Conservation (phyloP, 2,113 vertebrate species). For the Stegostoma tigrinum region DNA sequence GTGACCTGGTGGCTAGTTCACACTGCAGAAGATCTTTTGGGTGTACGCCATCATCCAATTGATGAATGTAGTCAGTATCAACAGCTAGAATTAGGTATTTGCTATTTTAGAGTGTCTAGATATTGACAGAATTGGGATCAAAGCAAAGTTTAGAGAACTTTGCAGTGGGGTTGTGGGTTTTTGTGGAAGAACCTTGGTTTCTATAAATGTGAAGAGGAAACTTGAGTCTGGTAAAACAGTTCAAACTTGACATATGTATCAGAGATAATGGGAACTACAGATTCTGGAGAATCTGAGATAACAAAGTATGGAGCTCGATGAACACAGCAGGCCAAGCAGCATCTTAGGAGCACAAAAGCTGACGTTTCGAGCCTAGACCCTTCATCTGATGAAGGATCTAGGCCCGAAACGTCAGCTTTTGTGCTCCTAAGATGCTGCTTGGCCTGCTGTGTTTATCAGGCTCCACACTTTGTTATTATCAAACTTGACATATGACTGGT, state of each 20-base stretch:
- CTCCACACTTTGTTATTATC: no score
- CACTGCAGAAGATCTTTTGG: neutral
- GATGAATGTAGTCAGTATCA: neutral
- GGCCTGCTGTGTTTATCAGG: no score
- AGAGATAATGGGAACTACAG: no score
- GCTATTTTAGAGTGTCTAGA: neutral
- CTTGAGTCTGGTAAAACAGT: neutral
- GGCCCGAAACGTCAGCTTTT: no score
- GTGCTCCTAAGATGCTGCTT: no score
- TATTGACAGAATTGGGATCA: neutral
- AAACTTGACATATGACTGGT: neutral
- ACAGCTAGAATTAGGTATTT: neutral
- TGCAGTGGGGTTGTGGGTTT: neutral
- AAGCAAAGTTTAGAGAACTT: neutral
- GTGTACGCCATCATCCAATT: neutral
- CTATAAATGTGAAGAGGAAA: neutral
- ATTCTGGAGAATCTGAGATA: no score
- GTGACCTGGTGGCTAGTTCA: neutral
- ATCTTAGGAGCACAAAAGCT: no score
- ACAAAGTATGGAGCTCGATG: no score
- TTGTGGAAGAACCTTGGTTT: neutral
- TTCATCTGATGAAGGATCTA: no score
- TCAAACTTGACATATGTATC: neutral
- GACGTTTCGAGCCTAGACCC: no score
- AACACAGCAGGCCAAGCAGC: no score